These are phyloP conservation scores for Drosophila greeni DNA, from an alignment of 2,888 invertebrate genomes.

Conservation along the genomic window DNA sequence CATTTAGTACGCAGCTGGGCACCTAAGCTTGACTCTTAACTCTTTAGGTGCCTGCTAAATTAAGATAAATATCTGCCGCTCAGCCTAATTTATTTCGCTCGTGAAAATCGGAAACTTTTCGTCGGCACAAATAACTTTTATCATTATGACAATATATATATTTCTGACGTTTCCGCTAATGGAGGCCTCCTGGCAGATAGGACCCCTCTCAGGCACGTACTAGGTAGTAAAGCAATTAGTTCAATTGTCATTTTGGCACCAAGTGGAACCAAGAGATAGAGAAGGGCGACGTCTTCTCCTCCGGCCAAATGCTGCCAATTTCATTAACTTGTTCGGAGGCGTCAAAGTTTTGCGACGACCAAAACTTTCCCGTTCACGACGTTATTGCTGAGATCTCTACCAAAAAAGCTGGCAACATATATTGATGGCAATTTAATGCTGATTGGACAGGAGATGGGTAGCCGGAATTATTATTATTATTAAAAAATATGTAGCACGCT, in stretches of 20 bases:
- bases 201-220: slow-evolving; percentile 48
- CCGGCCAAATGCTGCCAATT: slow-evolving; percentile 51
- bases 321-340: slow-evolving; percentile 55
- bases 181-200: slow-evolving; percentile 17
- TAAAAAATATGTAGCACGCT: slow-evolving; percentile 16
- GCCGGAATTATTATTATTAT: slow-evolving; percentile 7
- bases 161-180: slow-evolving; percentile 33
- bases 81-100: slow-evolving; percentile 49
- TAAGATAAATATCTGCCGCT: slow-evolving; percentile 65
- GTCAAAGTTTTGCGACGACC: slow-evolving; percentile 34
- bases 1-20: slow-evolving; percentile 28
- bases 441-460: slow-evolving; percentile 45
- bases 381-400: slow-evolving; percentile 27
- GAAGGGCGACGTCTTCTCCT: slow-evolving; percentile 10
- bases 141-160: slow-evolving; percentile 42
- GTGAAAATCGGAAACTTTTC: slow-evolving; percentile 48
- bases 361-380: slow-evolving; percentile 27
- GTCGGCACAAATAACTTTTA: slow-evolving; percentile 44
- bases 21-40: slow-evolving; percentile 54
- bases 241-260: slow-evolving; percentile 67
- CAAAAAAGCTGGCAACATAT: slow-evolving; percentile 20
- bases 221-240: slow-evolving; percentile 66
- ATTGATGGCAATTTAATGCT: slow-evolving; percentile 58
- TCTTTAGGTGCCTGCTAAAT: slow-evolving; percentile 59
- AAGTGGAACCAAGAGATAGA: slow-evolving; percentile 12